Percentiles rank a stretch among this genome's conserved stretches.
These are phyloP conservation scores for Capreolus pygargus DNA, from an alignment of 2,113 vertebrate genomes.

Conservation along the genomic window DNA sequence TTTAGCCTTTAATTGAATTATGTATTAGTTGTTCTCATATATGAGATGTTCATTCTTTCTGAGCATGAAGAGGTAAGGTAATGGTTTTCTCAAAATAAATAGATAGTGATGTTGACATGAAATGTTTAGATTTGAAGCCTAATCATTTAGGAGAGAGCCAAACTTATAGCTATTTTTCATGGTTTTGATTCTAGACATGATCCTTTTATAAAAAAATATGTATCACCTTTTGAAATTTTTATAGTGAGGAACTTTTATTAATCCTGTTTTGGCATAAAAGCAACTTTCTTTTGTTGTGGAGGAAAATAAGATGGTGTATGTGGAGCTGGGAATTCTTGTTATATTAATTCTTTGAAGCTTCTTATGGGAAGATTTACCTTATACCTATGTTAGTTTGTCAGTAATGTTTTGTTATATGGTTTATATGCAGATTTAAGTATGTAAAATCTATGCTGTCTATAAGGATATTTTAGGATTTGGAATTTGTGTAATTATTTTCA, in stretches of 20 bases:
- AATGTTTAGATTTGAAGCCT: neutral
- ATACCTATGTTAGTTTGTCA: neutral
- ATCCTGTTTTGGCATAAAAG: neutral
- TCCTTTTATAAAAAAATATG: neutral
- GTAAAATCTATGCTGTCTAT: neutral
- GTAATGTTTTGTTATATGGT: neutral
- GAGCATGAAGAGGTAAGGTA: neutral
- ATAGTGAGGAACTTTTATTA: neutral
- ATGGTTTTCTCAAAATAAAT: slow-evolving; percentile 6
- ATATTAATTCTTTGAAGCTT: neutral
- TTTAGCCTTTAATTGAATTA: neutral
- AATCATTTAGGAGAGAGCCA: neutral
- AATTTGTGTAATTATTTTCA: neutral
- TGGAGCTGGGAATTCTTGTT: neutral
- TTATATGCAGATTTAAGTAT: neutral
- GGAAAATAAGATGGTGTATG: neutral
- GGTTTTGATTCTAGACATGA: slow-evolving; percentile 22
- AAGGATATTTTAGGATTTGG: neutral
- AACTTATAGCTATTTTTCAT: neutral
- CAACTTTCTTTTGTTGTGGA: neutral
- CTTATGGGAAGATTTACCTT: neutral
- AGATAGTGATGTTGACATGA: neutral
- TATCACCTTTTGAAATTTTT: neutral
- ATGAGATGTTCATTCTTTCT: neutral
- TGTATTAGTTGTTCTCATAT: neutral